These are phyloP conservation scores for Eremobia ochroleuca DNA, from an alignment of 2,888 invertebrate species.

Conservation along the genomic window DNA sequence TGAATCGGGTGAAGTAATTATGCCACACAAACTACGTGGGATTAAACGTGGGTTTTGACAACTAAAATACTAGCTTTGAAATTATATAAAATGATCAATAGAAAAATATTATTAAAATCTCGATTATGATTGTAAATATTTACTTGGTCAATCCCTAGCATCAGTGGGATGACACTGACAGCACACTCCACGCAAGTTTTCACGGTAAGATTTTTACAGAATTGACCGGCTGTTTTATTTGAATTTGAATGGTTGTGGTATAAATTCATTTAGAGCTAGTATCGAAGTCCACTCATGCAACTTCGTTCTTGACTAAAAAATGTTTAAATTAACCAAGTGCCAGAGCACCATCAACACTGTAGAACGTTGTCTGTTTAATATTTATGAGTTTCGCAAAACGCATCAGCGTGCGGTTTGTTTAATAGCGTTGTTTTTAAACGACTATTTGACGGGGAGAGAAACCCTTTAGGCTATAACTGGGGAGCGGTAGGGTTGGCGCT, in stretches of 20 bases:
- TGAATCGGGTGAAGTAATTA: too few species aligned
- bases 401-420: constrained; percentile 89
- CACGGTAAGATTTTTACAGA: too few species aligned
- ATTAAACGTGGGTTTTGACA: too few species aligned
- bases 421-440: constrained; percentile 90
- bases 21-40: too few species aligned
- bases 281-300: background rate
- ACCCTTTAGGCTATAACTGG: constrained; percentile 87
- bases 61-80: too few species aligned
- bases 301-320: constrained; percentile 20
- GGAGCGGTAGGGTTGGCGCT: constrained; percentile 80
- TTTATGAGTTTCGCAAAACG: constrained; percentile 89
- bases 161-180: too few species aligned
- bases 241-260: background rate
- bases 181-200: too few species aligned
- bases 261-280: background rate
- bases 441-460: constrained; percentile 85
- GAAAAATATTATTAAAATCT: too few species aligned
- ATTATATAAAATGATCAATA: too few species aligned
- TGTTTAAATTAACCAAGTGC: constrained; percentile 14
- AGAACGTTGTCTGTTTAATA: constrained; percentile 79
- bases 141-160: too few species aligned
- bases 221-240: too few species aligned
- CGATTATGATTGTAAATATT: too few species aligned
- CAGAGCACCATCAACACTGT: constrained; percentile 51